Percentiles rank a stretch among this genome's conserved stretches.
phyloP scores from a whole-genome alignment of 2,113 vertebrate species.

The Pycnonotus jocosus region DNA sequence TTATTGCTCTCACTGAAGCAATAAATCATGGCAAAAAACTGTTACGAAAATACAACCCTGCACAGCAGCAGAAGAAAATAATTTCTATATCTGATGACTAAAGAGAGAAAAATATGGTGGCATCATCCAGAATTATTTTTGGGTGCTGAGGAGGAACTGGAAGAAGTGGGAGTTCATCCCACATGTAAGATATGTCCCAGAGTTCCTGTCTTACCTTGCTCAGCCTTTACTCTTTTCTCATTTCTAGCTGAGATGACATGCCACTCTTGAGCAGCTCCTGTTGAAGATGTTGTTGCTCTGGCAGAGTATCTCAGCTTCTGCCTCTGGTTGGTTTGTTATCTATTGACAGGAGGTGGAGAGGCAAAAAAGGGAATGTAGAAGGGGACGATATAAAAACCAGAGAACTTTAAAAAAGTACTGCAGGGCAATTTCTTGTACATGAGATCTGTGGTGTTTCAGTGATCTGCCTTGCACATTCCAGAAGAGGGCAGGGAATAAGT shows the following conservation, averaged over 20 bases:
- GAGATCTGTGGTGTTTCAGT: not conserved
- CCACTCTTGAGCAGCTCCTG: not conserved
- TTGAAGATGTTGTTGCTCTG: not conserved
- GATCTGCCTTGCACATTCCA: not conserved
- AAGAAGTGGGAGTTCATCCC: not conserved
- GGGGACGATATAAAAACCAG: not conserved
- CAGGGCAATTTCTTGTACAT: not conserved
- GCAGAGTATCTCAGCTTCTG: not conserved
- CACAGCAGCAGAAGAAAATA: not conserved
- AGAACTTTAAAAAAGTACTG: not conserved
- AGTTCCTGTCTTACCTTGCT: not conserved
- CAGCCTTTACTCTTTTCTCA: not conserved
- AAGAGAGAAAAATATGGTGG: not conserved
- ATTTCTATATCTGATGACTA: not conserved
- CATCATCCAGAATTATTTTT: not conserved
- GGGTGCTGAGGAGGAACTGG: not conserved
- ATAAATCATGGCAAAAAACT: not conserved
- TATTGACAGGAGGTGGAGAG: not conserved
- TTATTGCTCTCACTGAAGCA: not conserved
- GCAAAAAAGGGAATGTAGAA: not conserved
- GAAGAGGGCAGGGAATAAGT: not conserved
- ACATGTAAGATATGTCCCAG: accelerated
- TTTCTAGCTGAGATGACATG: not conserved
- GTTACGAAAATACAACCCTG: not conserved
- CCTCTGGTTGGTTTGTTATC: not conserved